Conservation (phyloP, 1,140 invertebrate genomes). For the Orchesella cincta region DNA sequence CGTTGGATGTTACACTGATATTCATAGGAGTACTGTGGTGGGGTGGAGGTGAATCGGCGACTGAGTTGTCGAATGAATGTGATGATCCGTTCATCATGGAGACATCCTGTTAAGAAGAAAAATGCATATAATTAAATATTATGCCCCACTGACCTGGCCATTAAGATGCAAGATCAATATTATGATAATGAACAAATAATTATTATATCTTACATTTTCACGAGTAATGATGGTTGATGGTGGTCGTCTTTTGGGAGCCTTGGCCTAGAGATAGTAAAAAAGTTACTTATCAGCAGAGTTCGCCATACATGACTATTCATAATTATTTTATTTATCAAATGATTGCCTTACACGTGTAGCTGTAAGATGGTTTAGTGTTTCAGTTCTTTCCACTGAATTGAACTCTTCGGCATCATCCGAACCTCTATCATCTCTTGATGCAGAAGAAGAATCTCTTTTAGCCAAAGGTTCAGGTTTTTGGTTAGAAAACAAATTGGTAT, state of each 20-base stretch:
- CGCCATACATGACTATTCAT: neutral
- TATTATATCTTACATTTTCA: constrained; percentile 35
- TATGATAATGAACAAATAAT: neutral
- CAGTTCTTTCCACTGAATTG: constrained; percentile 45
- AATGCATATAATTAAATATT: neutral
- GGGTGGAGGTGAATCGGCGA: constrained; percentile 28
- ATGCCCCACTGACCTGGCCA: neutral
- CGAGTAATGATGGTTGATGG: constrained; percentile 44
- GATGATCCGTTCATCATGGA: neutral
- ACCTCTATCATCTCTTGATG: neutral
- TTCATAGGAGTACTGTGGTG: constrained; percentile 38
- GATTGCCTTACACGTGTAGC: constrained; percentile 48
- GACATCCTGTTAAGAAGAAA: neutral
- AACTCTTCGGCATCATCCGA: constrained; percentile 37
- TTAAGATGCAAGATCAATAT: neutral
- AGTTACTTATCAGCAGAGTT: neutral
- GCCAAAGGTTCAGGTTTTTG: constrained; percentile 8
- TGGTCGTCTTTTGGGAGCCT: constrained; percentile 48
- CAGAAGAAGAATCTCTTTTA: neutral
- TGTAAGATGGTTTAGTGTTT: constrained; percentile 48
- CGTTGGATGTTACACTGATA: constrained; percentile 22
- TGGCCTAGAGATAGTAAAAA: constrained; percentile 39
- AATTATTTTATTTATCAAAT: neutral
- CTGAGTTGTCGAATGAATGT: constrained; percentile 4
- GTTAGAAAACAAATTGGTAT: neutral